These are phyloP conservation scores for Periophthalmodon schlosseri DNA, from an alignment of 2,113 vertebrate species.

Conservation along the genomic window DNA sequence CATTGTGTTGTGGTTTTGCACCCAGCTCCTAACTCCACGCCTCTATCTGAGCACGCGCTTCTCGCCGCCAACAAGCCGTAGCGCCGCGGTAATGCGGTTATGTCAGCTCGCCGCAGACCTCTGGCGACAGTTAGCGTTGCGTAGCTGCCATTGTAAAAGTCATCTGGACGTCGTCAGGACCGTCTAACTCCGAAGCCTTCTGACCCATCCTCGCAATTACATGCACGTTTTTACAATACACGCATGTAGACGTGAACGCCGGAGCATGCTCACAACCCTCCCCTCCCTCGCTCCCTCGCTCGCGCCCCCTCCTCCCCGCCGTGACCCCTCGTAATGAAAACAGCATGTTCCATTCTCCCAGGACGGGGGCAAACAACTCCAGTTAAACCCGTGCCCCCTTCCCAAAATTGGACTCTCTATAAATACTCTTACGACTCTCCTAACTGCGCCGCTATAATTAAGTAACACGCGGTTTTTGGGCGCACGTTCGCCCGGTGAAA, in stretches of 20 bases:
- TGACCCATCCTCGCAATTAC: constrained; percentile 23
- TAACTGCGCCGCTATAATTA: constrained; percentile 73
- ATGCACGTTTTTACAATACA: constrained; percentile 32
- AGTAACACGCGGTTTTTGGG: constrained; percentile 62
- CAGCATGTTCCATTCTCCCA: constrained; percentile 77
- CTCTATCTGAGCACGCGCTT: constrained; percentile 23
- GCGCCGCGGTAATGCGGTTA: constrained; percentile 27
- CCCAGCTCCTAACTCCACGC: constrained; percentile 16
- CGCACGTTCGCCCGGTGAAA: constrained; percentile 35
- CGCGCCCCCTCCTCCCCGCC: constrained; percentile 21
- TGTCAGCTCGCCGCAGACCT: constrained; percentile 37
- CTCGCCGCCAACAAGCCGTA: constrained; percentile 23
- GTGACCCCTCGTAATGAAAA: constrained; percentile 71
- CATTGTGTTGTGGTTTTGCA: constrained; percentile 32
- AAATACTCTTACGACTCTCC: constrained; percentile 69
- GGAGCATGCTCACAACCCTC: constrained; percentile 50
- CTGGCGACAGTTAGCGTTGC: constrained; percentile 33
- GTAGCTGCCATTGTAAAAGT: constrained; percentile 39
- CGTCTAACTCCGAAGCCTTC: constrained; percentile 1
- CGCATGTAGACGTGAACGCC: constrained; percentile 31
- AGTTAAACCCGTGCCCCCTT: constrained; percentile 45
- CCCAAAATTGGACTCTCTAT: constrained; percentile 44
- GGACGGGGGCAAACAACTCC: constrained; percentile 51
- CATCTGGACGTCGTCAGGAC: constrained; percentile 63
- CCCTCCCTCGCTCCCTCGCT: constrained; percentile 37